Percentiles rank a stretch among this genome's conserved stretches.
Conservation (phyloP, 1,140 invertebrate species). For the Cydia pomonella region DNA sequence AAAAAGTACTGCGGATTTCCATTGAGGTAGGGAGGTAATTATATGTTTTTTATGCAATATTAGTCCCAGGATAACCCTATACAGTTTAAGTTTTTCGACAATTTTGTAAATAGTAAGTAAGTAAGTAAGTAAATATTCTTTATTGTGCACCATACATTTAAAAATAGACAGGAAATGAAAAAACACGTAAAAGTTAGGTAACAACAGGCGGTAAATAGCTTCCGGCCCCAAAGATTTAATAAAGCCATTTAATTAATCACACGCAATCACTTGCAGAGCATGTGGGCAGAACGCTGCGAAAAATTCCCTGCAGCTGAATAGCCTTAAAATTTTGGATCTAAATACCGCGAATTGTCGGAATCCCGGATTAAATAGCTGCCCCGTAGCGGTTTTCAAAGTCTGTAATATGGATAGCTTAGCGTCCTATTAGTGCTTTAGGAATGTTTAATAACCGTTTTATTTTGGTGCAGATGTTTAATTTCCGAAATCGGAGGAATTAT, state of each 20-base stretch:
- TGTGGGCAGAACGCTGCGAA: not conserved
- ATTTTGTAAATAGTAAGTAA: too few species aligned
- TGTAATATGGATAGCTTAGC: not conserved
- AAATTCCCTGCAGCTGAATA: not conserved
- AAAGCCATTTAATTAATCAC: not conserved
- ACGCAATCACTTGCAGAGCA: not conserved
- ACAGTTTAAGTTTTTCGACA: not conserved
- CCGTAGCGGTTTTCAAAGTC: not conserved
- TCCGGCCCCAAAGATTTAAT: not conserved
- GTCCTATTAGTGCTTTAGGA: not conserved
- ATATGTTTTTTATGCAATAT: too few species aligned
- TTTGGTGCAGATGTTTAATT: not conserved
- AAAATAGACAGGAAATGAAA: too few species aligned
- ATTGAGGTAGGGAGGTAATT: too few species aligned
- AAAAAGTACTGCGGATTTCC: too few species aligned
- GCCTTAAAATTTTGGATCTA: not conserved
- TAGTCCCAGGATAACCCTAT: not conserved
- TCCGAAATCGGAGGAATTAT: not conserved
- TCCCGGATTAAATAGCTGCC: not conserved
- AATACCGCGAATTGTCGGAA: not conserved
- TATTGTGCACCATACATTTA: too few species aligned
- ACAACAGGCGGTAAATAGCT: too few species aligned
- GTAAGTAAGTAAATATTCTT: too few species aligned
- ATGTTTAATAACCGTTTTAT: not conserved
- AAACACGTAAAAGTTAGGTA: too few species aligned